A percentile compares a stretch with the other conserved stretches of the same genome.
Conservation (phyloP, 2,113 vertebrate species). For the Procapra przewalskii region DNA sequence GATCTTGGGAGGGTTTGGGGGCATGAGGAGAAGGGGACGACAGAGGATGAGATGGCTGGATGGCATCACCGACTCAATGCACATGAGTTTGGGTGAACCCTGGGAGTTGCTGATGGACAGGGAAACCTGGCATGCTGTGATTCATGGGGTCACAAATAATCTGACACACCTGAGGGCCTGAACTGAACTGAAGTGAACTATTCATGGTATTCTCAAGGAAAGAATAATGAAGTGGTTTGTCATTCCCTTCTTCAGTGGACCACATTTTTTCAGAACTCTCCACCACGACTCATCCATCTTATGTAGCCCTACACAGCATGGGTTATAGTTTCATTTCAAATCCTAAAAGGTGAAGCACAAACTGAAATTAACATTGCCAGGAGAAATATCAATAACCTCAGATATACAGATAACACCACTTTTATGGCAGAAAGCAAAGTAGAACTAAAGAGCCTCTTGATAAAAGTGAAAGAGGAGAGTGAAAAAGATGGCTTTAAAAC, state of each 20-base stretch:
- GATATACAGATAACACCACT: not conserved
- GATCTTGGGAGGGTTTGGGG: too few relatives aligned
- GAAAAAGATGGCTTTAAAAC: not conserved
- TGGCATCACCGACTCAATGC: too few relatives aligned
- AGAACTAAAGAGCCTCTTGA: not conserved
- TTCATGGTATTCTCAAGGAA: not conserved
- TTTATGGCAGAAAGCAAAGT: not conserved
- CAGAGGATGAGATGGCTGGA: too few relatives aligned
- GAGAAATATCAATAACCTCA: not conserved
- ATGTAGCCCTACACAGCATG: not conserved
- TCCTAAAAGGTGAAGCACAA: not conserved
- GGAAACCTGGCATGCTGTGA: too few relatives aligned
- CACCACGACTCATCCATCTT: not conserved
- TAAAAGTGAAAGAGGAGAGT: not conserved
- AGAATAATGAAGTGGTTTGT: not conserved
- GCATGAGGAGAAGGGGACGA: too few relatives aligned
- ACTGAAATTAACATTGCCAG: not conserved
- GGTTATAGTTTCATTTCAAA: not conserved
- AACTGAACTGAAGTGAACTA: not conserved
- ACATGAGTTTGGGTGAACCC: too few relatives aligned
- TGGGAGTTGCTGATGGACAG: too few relatives aligned
- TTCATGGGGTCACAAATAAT: too few relatives aligned
- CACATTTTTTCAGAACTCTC: not conserved
- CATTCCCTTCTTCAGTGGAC: not conserved
- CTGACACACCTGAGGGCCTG: too few relatives aligned